phyloP scores from a whole-genome alignment of 2,797 vertebrate species.

The Leucoraja ocellata region DNA sequence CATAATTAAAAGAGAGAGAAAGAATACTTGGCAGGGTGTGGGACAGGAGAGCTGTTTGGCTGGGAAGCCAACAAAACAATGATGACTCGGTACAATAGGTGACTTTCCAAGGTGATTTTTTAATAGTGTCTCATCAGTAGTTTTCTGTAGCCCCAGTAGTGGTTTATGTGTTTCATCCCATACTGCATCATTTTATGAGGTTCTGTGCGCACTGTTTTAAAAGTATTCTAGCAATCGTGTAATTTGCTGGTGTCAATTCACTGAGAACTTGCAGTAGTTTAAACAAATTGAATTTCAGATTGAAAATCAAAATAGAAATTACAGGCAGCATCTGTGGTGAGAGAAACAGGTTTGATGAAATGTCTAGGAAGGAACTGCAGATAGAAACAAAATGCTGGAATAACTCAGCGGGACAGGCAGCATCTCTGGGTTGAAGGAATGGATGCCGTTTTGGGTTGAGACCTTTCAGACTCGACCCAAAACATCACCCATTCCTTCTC shows the following conservation, averaged over 20 bases:
- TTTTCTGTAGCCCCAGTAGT: neutral
- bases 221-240: neutral
- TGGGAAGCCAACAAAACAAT: neutral
- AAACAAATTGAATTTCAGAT: too few species aligned
- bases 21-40: neutral
- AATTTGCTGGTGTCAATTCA: neutral
- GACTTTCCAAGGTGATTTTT: neutral
- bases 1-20: neutral
- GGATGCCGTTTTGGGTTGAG: too few species aligned
- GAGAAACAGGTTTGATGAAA: too few species aligned
- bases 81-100: neutral
- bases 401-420: too few species aligned
- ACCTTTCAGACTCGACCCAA: too few species aligned
- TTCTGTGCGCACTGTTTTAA: neutral
- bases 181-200: neutral
- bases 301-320: too few species aligned
- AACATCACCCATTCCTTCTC: too few species aligned
- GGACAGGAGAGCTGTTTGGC: neutral
- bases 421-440: too few species aligned
- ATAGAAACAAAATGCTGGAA: too few species aligned
- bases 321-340: too few species aligned
- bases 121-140: neutral
- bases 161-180: neutral
- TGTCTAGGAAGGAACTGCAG: too few species aligned
- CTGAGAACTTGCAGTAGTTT: neutral